A percentile compares a stretch with the other conserved stretches of the same genome.
These are phyloP conservation scores for Capra hircus DNA, from an alignment of 2,113 vertebrate genomes.

Conservation along the genomic window DNA sequence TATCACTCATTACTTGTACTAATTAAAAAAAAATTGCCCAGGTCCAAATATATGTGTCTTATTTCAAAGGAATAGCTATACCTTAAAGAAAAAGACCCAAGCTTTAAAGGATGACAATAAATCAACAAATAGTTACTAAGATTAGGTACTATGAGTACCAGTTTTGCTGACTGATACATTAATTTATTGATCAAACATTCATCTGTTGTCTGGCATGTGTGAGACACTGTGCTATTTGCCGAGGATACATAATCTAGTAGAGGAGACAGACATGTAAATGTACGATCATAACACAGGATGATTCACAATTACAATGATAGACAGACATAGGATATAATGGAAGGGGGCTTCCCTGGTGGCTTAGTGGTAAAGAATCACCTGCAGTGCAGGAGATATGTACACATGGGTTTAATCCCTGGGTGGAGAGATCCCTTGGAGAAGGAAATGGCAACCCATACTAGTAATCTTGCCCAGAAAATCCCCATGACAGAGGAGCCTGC, in stretches of 20 bases:
- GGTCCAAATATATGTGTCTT: background rate
- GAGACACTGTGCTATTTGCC: background rate
- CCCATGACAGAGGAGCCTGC: background rate
- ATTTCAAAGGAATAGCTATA: conserved; percentile 8
- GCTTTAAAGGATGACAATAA: background rate
- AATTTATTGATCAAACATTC: background rate
- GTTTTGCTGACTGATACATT: background rate
- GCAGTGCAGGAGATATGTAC: background rate
- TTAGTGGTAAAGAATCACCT: background rate
- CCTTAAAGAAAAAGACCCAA: background rate
- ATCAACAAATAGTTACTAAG: background rate
- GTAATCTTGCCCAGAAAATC: background rate
- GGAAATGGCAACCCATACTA: background rate
- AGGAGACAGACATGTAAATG: background rate
- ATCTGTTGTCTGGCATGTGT: background rate
- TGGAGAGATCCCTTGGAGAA: background rate
- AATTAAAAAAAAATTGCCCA: background rate
- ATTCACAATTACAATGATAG: background rate
- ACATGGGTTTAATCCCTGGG: background rate
- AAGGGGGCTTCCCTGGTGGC: background rate
- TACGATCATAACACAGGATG: background rate
- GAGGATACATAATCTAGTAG: background rate
- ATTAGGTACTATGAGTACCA: background rate
- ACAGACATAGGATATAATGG: background rate
- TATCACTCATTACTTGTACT: background rate